Base-by-base conservation (phyloP, 2,888 invertebrate genomes). In the Branchinecta sandiegonensis region DNA sequence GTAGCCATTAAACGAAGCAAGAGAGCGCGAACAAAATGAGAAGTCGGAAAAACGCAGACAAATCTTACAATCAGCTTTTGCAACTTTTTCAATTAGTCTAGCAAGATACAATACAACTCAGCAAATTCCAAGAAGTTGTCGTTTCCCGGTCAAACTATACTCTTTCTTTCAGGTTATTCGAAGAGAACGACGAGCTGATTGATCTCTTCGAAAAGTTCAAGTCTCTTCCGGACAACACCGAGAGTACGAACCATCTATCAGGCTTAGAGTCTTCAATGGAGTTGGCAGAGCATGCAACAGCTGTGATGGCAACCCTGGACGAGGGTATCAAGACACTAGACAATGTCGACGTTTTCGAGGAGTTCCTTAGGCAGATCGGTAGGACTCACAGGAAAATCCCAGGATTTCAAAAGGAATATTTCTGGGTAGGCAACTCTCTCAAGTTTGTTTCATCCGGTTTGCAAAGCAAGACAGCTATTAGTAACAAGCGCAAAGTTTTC, bases 251-350 rank as follows among this genome's bases (percentile, higher is more conserved):
- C 56, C 14, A 56, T 56, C 17, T 56, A 10, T 56, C 56, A 14
- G 56, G 56, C 17, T 17, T 56, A n/a, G 56, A 56, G 17, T 72
- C 71, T 2, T 56, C 56, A 56, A 84, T 88, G 81, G 89, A 89
- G 78, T 80, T 94, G 71, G 88, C 88, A 8, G 88, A 90, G 73
- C 93, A 93, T 76, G 92, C 92, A 67, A 87, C 85, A 75, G 88
- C 88, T 74, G 92, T 94, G 47, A 93, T 93, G 92, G 85, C 84
- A 74, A 90, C 91, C 1, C 78, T 94, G 71, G 92, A 93, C 76
- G 90, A 92, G 76, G 89, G 90, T 71, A 92, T 94, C 79, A 87
- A 88, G 76, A 86, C 88, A 46, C 81, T 93, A 70, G 91, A 92
- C 75, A 87, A 91, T 77, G 81, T 90, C 78, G 91, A 92, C 78